phyloP scores from a whole-genome alignment of 53 echinoderm and acorn worm genomes.

The Echinarachnius parma region DNA sequence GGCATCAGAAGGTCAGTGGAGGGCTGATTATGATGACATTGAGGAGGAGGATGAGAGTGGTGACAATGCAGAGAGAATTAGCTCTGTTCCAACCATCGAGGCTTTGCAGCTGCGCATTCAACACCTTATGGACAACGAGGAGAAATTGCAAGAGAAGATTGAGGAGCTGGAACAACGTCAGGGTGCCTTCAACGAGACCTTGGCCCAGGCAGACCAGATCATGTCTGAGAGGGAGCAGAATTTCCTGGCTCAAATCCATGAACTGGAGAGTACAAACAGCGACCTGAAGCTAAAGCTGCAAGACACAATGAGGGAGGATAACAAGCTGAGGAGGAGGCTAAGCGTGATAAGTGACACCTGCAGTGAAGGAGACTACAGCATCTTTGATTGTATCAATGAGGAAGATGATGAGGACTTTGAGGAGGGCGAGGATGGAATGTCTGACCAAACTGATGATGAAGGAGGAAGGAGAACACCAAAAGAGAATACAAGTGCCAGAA shows the following conservation, averaged over 20 bases:
- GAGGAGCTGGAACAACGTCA: slow-evolving; percentile 73
- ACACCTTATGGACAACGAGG: slow-evolving; percentile 59
- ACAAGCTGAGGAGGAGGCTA: slow-evolving; percentile 2
- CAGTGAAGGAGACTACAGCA: slow-evolving; percentile 50
- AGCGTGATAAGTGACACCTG: slow-evolving; percentile 18
- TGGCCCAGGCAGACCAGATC: slow-evolving; percentile 83
- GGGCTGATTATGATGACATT: slow-evolving; percentile 3
- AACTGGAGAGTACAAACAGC: slow-evolving; percentile 67
- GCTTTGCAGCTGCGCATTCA: slow-evolving; percentile 50
- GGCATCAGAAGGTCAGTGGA: not conserved
- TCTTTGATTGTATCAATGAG: slow-evolving; percentile 45
- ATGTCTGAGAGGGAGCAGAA: slow-evolving; percentile 76
- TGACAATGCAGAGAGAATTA: slow-evolving; percentile 21
- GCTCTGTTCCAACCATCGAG: slow-evolving; percentile 39
- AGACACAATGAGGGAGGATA: slow-evolving; percentile 24
- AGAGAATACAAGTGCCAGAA: not conserved
- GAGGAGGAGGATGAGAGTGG: slow-evolving; percentile 42
- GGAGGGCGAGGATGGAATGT: slow-evolving; percentile 3
- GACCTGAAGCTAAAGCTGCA: slow-evolving; percentile 60
- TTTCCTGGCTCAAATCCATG: slow-evolving; percentile 61
- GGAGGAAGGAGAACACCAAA: not conserved
- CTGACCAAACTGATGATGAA: not conserved
- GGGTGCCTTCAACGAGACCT: slow-evolving; percentile 79
- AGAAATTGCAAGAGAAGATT: slow-evolving; percentile 57
- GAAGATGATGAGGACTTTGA: slow-evolving; percentile 5